These are phyloP conservation scores for Drosophila subpulchrella DNA, from an alignment of 1,140 invertebrate species.

Conservation along the genomic window DNA sequence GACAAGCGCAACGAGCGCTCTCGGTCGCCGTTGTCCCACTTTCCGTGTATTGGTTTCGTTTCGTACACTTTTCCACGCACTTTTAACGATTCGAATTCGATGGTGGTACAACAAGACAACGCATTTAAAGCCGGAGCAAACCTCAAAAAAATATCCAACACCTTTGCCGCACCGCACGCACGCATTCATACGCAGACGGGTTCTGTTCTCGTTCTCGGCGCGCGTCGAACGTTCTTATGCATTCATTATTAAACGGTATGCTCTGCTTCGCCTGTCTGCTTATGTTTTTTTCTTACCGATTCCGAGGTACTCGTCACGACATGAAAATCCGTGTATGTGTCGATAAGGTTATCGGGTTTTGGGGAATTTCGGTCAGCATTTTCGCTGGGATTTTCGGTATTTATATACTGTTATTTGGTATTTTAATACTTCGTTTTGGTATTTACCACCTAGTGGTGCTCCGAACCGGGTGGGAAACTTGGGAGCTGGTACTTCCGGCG, in stretches of 20 bases:
- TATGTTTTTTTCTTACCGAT: conserved; percentile 64
- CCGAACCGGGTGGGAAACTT: not conserved
- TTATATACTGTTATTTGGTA: no score
- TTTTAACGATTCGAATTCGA: conserved; percentile 67
- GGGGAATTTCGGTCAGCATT: no score
- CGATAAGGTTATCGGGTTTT: no score
- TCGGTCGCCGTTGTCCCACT: conserved; percentile 79
- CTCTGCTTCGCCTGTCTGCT: conserved; percentile 71
- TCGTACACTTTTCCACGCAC: conserved; percentile 82
- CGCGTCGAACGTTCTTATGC: conserved; percentile 72
- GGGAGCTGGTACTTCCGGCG: not conserved
- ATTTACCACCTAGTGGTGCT: not conserved
- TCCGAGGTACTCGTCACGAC: conserved; percentile 60
- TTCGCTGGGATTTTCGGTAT: no score
- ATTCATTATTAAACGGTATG: conserved; percentile 75
- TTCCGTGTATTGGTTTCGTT: conserved; percentile 82
- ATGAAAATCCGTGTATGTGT: conserved; percentile 45
- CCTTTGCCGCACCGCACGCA: conserved; percentile 31
- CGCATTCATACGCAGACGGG: conserved; percentile 42
- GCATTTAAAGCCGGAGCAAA: conserved; percentile 53
- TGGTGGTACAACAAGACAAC: conserved; percentile 39
- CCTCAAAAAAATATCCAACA: conserved; percentile 48
- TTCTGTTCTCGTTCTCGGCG: conserved; percentile 52
- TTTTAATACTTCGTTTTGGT: no score
- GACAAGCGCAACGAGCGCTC: conserved; percentile 58